phyloP scores from a whole-genome alignment of 1,140 invertebrate genomes.

The Drosophila tristis region DNA sequence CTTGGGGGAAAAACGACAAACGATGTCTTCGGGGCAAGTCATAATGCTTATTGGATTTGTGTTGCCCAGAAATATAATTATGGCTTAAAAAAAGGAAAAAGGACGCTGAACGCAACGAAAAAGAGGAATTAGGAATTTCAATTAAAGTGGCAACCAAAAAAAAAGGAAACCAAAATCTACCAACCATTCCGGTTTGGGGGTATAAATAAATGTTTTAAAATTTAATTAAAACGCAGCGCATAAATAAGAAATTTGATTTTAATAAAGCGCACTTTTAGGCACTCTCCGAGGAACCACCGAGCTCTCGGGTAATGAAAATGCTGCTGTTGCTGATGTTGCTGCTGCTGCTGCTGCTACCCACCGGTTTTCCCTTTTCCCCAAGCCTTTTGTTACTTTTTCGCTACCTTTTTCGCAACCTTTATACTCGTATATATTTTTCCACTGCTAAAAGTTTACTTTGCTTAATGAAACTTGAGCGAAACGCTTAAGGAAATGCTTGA shows the following conservation, averaged over 20 bases:
- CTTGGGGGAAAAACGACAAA: constrained; percentile 41
- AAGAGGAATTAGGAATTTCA: constrained; percentile 61
- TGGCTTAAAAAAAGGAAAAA: constrained; percentile 47
- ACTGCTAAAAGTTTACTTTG: constrained; percentile 63
- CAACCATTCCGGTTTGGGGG: constrained; percentile 8
- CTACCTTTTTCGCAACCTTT: constrained; percentile 11
- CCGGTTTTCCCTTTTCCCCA: constrained; percentile 9
- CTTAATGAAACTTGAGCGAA: constrained; percentile 75
- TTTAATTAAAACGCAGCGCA: constrained; percentile 67
- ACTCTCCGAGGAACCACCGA: background rate
- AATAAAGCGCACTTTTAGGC: constrained; percentile 72
- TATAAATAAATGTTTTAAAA: constrained; percentile 69
- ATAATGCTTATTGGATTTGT: constrained; percentile 80
- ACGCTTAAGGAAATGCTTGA: constrained; percentile 75
- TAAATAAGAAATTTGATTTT: constrained; percentile 78
- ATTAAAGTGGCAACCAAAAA: constrained; percentile 62
- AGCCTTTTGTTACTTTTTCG: constrained; percentile 23
- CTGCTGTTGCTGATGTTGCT: constrained; percentile 10
- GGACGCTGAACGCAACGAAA: constrained; percentile 11
- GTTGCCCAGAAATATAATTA: constrained; percentile 70
- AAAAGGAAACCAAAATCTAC: constrained; percentile 13
- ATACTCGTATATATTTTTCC: constrained; percentile 22
- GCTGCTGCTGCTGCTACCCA: constrained; percentile 8
- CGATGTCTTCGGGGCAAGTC: constrained; percentile 54
- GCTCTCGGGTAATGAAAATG: constrained; percentile 60